phyloP scores from a whole-genome alignment of 2,113 vertebrate species.

The Monarcha castaneiventris region DNA sequence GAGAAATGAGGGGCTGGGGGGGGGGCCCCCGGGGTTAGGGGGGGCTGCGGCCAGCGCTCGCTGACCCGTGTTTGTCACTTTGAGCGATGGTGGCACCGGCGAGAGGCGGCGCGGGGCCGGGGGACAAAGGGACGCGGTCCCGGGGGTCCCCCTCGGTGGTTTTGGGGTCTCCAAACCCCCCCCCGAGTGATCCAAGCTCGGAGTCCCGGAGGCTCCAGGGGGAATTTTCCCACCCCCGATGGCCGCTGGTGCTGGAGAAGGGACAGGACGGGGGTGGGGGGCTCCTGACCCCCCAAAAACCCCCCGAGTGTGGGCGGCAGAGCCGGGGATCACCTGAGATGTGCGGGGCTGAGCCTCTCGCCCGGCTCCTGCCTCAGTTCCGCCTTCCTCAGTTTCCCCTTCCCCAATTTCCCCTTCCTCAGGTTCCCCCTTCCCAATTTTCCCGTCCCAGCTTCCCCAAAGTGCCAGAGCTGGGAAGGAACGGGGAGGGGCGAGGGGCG shows the following conservation, averaged over 20 bases:
- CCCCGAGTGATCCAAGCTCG: fast-evolving
- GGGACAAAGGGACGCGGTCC: conserved; percentile 30
- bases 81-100: background rate
- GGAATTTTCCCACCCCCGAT: fast-evolving
- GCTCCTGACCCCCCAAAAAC: background rate
- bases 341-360: background rate
- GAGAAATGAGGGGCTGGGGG: conserved; percentile 50
- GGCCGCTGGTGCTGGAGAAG: background rate
- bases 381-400: background rate
- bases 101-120: background rate
- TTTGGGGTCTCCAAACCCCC: background rate
- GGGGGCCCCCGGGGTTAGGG: background rate
- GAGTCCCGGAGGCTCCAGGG: too few relatives aligned
- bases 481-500: fast-evolving
- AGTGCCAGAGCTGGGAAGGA: background rate
- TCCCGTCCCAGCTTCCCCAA: background rate
- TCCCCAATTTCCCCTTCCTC: background rate
- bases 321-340: fast-evolving
- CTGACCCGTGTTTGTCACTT: conserved; percentile 17
- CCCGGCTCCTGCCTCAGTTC: background rate
- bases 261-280: fast-evolving
- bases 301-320: fast-evolving
- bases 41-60: background rate
- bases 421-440: background rate
- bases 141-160: background rate